Conservation (phyloP, 2,888 invertebrate genomes). For the Caenorhabditis panamensis region DNA sequence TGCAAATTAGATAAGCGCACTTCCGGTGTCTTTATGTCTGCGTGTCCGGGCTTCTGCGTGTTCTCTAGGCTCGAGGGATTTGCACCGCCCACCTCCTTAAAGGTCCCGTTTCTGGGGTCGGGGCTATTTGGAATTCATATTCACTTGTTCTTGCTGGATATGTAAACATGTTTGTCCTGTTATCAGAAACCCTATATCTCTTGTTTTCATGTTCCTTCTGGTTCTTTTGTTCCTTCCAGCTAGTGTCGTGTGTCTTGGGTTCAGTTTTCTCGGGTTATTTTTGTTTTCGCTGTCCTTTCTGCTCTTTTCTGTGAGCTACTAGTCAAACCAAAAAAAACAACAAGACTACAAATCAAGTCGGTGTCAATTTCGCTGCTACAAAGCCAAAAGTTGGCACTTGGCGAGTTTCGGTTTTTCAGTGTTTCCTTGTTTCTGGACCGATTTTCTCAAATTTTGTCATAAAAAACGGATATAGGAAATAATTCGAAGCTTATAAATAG, state of each 20-base stretch:
- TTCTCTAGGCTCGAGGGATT: conserved; percentile 15
- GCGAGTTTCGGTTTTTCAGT: background rate
- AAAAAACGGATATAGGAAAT: no score
- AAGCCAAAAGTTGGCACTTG: background rate
- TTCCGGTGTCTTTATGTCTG: conserved; percentile 32
- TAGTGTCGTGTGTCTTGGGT: no score
- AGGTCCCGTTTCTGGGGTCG: background rate
- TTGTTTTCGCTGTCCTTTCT: background rate
- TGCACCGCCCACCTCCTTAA: conserved; percentile 10
- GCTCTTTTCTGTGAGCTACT: background rate
- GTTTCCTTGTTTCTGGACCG: no score
- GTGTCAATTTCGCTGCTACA: conserved; percentile 1
- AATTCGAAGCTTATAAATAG: no score
- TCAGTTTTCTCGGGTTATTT: no score
- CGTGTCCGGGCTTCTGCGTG: background rate
- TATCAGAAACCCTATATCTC: background rate
- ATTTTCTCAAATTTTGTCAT: no score
- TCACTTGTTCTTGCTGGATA: no score
- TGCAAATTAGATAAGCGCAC: conserved; percentile 40
- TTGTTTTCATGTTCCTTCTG: background rate
- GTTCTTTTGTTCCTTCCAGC: no score
- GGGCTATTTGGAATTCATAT: conserved; percentile 7
- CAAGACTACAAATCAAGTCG: conserved; percentile 21
- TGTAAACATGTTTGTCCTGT: no score
- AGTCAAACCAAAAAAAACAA: no score